Percentiles rank a stretch among this genome's conserved stretches.
phyloP scores from a whole-genome alignment of 2,797 vertebrate species.

The Gobionotothen gibberifrons region DNA sequence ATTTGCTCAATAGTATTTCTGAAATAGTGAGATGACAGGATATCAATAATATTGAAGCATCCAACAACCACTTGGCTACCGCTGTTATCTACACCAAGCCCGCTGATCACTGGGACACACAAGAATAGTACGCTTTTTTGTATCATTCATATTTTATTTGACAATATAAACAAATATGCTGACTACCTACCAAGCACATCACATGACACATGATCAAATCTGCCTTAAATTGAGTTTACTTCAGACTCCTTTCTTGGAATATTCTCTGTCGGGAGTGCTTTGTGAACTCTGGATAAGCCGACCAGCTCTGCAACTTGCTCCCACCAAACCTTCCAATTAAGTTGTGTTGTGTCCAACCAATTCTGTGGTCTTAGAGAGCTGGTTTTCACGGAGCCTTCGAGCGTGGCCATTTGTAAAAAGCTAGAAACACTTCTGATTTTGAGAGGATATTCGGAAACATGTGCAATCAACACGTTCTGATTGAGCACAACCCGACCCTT shows the following conservation, averaged over 20 bases:
- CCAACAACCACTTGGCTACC: background rate
- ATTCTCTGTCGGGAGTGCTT: background rate
- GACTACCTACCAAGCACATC: background rate
- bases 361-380: background rate
- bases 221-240: background rate
- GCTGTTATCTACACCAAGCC: background rate
- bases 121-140: background rate
- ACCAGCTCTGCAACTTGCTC: background rate
- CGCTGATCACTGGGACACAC: background rate
- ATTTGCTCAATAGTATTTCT: conserved; percentile 4
- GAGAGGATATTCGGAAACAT: background rate
- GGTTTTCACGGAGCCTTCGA: background rate
- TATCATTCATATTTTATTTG: background rate
- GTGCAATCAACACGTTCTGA: background rate
- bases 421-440: background rate
- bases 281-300: background rate
- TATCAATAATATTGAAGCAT: background rate
- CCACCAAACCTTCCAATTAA: background rate
- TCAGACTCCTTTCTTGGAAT: background rate
- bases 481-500: background rate
- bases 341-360: too few species aligned
- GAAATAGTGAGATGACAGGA: background rate
- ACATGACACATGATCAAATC: background rate
- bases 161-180: background rate
- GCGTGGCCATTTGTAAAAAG: background rate